phyloP scores from a whole-genome alignment of 1,140 invertebrate genomes.

The Palaemon carinicauda region DNA sequence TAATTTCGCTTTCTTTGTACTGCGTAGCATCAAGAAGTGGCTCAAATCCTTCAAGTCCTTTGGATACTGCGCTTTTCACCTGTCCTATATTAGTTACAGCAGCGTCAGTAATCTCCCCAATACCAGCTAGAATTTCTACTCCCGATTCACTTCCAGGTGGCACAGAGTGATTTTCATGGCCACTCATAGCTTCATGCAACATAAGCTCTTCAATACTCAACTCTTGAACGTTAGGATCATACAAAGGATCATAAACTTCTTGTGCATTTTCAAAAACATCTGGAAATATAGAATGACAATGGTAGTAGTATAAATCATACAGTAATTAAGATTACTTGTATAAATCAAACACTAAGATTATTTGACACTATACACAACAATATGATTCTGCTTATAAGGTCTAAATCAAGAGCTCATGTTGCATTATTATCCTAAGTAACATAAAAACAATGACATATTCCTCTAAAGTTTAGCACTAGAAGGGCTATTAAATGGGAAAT shows the following conservation, averaged over 20 bases:
- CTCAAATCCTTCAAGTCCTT: constrained; percentile 9
- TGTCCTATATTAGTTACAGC: not conserved
- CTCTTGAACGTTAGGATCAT: constrained; percentile 29
- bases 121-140: not conserved
- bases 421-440: no score
- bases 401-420: no score
- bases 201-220: constrained; percentile 36
- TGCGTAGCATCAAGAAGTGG: constrained; percentile 18
- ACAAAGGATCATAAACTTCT: constrained; percentile 13
- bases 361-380: no score
- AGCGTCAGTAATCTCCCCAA: not conserved
- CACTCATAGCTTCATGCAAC: constrained; percentile 20
- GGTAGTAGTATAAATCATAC: not conserved
- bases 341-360: no score
- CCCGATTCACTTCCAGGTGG: not conserved
- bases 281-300: not conserved
- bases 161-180: not conserved
- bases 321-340: not conserved
- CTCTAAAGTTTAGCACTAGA: no score
- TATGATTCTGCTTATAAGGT: no score
- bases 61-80: not conserved
- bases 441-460: no score
- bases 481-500: no score
- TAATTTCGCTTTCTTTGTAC: constrained; percentile 28
- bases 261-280: not conserved